Evolutionary conservation across 2,797 vertebrate species (phyloP), one percentile per base, ranked within the genome.

Genomic region (Tokudaia tokunoshimensis): DNA sequence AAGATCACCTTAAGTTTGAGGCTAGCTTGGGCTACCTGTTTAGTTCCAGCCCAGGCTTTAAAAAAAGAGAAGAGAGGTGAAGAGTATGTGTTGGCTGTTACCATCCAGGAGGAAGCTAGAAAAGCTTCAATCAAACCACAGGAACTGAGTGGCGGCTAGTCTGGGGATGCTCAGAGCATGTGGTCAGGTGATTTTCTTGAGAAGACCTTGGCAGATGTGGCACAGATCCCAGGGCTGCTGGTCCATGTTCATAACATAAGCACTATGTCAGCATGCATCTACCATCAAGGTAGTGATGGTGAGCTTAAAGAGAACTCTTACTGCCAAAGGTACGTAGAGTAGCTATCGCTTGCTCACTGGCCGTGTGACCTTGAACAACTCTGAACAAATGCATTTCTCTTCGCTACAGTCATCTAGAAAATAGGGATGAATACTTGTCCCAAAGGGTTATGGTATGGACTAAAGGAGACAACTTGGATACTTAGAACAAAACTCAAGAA

Each of bases 311-410:
- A 95, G n/a, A 70, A 82, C 37, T 80, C 41, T 55, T 63, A 84
- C 13, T 2, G 72, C 6, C 75, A n/a, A 93, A 94, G 26, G 55
- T 29, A 67, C 26, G 74, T 8, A 44, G 26, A 85, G 44, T 65
- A 91, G 93, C 37, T 89, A 37, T 59, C 61, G 61, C 37, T 85
- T 55, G 61, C 37, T 85, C 89, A 61, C 6, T 59, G 41, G 47
- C 67, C 82, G 6, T 0, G 1, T 79, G 29, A 83, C 70, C 91
- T 84, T 81, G 47, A 95, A 83, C 74, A 79, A 80, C 70, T 88
- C 80, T 76, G 47, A 95, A 83, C 57, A 82, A 92, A 76, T 85
- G 78, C 89, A 76, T 50, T 80, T 95, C 76, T 61, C 19, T 19
- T 12, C 75, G 37, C 50, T n/a, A 80, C 34, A 85, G 44, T 47